Conservation (phyloP, 2,888 invertebrate species). For the Trachelus tabidus region DNA sequence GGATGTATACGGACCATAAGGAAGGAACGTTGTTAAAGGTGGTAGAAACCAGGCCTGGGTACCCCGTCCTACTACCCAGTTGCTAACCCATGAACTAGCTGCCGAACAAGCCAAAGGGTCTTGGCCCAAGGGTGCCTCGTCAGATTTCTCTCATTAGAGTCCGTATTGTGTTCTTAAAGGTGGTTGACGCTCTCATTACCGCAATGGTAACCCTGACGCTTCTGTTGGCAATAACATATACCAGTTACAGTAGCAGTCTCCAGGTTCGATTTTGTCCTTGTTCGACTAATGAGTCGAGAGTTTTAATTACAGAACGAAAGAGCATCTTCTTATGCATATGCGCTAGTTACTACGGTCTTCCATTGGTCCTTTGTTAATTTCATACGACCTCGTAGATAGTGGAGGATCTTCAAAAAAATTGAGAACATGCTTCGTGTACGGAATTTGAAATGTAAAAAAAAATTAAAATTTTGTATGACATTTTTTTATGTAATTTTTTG, state of each 20-base stretch:
- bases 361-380: neutral
- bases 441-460: neutral
- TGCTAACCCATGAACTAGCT: neutral
- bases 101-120: slow-evolving; percentile 20
- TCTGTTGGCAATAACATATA: neutral
- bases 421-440: neutral
- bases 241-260: neutral
- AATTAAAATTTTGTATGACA: neutral
- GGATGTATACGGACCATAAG: neutral
- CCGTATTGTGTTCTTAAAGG: slow-evolving; percentile 59
- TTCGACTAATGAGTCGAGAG: neutral
- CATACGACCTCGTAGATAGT: neutral
- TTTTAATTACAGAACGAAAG: neutral
- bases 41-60: neutral
- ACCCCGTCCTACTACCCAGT: neutral
- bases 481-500: neutral
- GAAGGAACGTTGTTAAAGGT: neutral
- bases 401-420: neutral
- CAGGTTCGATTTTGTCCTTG: neutral
- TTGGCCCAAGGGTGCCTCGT: slow-evolving; percentile 53
- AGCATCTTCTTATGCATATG: neutral
- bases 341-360: neutral
- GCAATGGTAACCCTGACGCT: neutral
- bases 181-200: slow-evolving; percentile 45
- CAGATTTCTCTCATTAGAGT: slow-evolving; percentile 66